Conservation (phyloP, 1,140 invertebrate species). For the Lordiphosa stackelbergi region DNA sequence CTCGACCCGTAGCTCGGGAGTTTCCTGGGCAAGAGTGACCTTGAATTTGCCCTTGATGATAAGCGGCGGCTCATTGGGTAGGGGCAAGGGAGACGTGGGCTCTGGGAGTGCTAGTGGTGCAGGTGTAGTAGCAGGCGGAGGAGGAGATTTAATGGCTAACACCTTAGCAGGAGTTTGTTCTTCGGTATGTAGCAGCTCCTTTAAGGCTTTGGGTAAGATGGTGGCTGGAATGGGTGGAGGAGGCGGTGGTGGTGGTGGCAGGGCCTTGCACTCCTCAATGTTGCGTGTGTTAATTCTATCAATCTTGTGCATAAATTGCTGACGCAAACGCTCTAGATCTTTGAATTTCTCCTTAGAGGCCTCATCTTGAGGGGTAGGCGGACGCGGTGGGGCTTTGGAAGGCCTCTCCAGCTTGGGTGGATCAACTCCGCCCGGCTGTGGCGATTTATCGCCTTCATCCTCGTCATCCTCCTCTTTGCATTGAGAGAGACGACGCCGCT, state of each 20-base stretch:
- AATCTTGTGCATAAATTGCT: conserved; percentile 75
- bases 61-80: conserved; percentile 43
- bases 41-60: conserved; percentile 72
- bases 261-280: conserved; percentile 57
- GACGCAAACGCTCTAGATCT: conserved; percentile 64
- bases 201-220: conserved; percentile 66
- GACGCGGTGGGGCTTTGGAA: conserved; percentile 60
- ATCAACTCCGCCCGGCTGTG: conserved; percentile 13
- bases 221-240: conserved; percentile 71
- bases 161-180: conserved; percentile 1
- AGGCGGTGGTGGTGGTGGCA: conserved; percentile 52
- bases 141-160: conserved; percentile 4
- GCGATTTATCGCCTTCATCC: conserved; percentile 76
- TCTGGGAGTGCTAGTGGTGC: background rate
- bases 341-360: conserved; percentile 68
- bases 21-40: conserved; percentile 76
- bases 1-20: conserved; percentile 78
- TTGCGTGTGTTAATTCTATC: conserved; percentile 68
- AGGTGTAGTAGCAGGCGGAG: background rate
- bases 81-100: conserved; percentile 15
- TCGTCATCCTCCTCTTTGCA: conserved; percentile 90
- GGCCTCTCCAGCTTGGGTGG: conserved; percentile 38
- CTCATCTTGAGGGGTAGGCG: conserved; percentile 58
- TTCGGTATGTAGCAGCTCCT: conserved; percentile 58
- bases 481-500: conserved; percentile 85